Conservation (phyloP, 2,888 invertebrate genomes). For the Xestia xanthographa region DNA sequence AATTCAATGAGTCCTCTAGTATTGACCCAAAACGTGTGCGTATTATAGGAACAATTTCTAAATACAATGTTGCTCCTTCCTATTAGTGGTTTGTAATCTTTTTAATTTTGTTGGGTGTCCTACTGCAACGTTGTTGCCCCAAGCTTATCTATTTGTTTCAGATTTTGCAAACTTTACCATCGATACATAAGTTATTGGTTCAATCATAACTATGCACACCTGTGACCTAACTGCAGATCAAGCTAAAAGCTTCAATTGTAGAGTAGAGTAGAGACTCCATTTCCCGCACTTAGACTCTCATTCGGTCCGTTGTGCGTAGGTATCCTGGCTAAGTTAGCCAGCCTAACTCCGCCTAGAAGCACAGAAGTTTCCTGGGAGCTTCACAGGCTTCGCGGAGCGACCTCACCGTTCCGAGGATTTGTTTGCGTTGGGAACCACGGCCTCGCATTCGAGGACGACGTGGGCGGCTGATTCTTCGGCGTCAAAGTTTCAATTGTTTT, state of each 20-base stretch:
- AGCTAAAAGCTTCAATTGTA: neutral
- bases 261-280: too few species aligned
- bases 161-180: neutral
- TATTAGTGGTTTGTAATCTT: neutral
- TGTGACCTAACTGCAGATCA: neutral
- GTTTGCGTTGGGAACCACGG: too few species aligned
- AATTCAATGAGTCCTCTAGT: neutral
- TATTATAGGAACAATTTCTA: neutral
- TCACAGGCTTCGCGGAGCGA: too few species aligned
- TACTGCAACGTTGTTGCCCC: neutral
- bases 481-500: neutral
- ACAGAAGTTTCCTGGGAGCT: too few species aligned
- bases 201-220: neutral
- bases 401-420: too few species aligned
- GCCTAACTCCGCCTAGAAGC: too few species aligned
- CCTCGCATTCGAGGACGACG: too few species aligned
- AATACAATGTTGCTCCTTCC: neutral
- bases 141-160: neutral
- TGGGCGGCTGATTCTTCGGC: too few species aligned
- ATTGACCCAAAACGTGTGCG: neutral
- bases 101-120: neutral
- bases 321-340: too few species aligned
- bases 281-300: too few species aligned
- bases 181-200: neutral
- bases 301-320: too few species aligned